Conservation (phyloP, 2,113 vertebrate species). For the Elaphurus davidianus region DNA sequence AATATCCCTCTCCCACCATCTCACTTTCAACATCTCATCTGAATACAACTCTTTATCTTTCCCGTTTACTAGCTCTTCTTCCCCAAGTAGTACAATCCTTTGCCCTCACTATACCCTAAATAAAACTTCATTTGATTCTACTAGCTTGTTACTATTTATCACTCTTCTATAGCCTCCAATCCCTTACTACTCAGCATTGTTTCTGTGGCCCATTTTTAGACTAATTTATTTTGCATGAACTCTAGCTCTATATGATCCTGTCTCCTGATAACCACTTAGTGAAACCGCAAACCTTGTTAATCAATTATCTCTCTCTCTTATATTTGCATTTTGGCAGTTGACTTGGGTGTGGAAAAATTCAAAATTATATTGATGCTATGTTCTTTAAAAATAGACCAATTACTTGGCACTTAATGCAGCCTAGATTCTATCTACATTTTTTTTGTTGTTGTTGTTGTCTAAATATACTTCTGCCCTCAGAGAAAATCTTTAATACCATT, state of each 20-base stretch:
- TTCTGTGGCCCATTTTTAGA: not conserved
- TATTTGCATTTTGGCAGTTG: not conserved
- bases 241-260: not conserved
- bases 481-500: not conserved
- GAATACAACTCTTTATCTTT: not conserved
- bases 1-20: not conserved
- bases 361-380: not conserved
- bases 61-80: not conserved
- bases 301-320: not conserved
- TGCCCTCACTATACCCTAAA: not conserved
- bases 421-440: not conserved
- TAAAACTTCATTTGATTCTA: not conserved
- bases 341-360: not conserved
- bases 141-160: not conserved
- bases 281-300: not conserved
- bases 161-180: not conserved
- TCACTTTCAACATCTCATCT: not conserved
- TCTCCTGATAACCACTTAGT: not conserved
- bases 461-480: not conserved
- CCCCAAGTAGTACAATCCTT: not conserved
- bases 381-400: not conserved
- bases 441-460: not conserved
- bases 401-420: not conserved
- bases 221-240: not conserved
- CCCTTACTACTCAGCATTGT: not conserved